A percentile compares a stretch with the other conserved stretches of the same genome.
phyloP scores from a whole-genome alignment of 64 coral and sea anemone species.

The Montipora foliosa region DNA sequence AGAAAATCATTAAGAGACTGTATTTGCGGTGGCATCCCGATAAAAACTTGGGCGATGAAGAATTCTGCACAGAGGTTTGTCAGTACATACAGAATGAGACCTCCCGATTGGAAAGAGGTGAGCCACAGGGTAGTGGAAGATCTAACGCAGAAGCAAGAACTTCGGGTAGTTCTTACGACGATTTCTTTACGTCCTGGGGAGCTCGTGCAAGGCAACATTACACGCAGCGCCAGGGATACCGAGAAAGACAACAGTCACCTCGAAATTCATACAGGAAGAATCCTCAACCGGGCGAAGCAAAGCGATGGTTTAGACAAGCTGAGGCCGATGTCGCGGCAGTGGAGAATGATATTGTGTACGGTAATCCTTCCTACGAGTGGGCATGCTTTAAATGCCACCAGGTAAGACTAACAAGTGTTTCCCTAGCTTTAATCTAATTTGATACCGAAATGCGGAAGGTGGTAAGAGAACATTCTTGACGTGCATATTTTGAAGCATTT shows the following conservation, averaged over 20 bases:
- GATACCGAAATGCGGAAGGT: background rate
- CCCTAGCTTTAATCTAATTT: background rate
- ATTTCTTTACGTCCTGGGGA: background rate
- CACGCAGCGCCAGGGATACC: background rate
- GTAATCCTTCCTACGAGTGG: slow-evolving; percentile 67
- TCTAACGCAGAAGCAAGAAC: no score
- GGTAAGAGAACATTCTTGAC: no score
- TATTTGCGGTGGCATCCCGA: slow-evolving; percentile 65
- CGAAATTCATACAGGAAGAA: slow-evolving; percentile 51
- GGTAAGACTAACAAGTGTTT: slow-evolving; percentile 29
- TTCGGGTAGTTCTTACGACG: background rate
- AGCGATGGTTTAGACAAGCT: slow-evolving; percentile 79
- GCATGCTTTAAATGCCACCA: slow-evolving; percentile 88
- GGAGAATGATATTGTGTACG: slow-evolving; percentile 28
- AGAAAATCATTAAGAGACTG: slow-evolving; percentile 49
- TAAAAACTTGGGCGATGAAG: slow-evolving; percentile 49
- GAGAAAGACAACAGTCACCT: background rate
- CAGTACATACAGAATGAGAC: slow-evolving; percentile 41
- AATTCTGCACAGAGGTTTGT: slow-evolving; percentile 28
- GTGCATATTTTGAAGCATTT: no score
- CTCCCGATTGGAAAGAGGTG: background rate
- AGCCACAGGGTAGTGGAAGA: no score
- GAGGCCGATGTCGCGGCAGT: slow-evolving; percentile 58
- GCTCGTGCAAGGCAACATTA: background rate
- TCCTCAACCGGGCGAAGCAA: slow-evolving; percentile 79